These are phyloP conservation scores for Ispidina picta DNA, from an alignment of 2,797 vertebrate species.

Conservation along the genomic window DNA sequence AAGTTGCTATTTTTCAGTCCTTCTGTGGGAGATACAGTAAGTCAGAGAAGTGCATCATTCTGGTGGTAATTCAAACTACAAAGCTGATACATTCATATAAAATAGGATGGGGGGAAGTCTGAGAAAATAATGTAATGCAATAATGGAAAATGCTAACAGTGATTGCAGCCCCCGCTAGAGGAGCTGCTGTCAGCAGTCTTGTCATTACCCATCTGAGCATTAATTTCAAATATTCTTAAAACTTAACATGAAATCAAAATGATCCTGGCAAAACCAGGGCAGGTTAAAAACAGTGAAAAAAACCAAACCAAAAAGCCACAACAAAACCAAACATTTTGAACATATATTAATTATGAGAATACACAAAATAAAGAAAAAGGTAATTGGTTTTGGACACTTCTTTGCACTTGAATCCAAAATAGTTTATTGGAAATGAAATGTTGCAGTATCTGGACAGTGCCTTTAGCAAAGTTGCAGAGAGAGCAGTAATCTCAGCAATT, in stretches of 20 bases:
- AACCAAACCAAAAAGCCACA: no score
- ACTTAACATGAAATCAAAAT: not conserved
- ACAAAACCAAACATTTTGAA: not conserved
- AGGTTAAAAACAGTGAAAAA: not conserved
- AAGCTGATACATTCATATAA: not conserved
- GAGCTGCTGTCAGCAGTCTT: not conserved
- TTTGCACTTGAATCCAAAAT: not conserved
- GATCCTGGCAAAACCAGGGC: not conserved
- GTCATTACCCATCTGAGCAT: not conserved
- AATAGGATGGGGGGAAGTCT: not conserved
- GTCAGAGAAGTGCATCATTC: not conserved
- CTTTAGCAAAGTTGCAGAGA: not conserved
- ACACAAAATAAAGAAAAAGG: rapidly evolving
- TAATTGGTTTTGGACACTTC: not conserved
- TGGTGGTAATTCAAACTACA: not conserved
- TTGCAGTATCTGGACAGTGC: not conserved
- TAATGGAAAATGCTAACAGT: not conserved
- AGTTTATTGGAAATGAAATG: not conserved
- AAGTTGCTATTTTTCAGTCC: not conserved
- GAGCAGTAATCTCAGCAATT: not conserved
- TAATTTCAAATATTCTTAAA: not conserved
- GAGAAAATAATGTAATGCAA: not conserved
- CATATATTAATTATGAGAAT: not conserved
- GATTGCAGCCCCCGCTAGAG: not conserved
- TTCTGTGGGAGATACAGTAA: not conserved